Evolutionary conservation across 2,888 invertebrate species (phyloP), one percentile per base, ranked within the genome.

Genomic region (Drosophila cyrtoloma): DNA sequence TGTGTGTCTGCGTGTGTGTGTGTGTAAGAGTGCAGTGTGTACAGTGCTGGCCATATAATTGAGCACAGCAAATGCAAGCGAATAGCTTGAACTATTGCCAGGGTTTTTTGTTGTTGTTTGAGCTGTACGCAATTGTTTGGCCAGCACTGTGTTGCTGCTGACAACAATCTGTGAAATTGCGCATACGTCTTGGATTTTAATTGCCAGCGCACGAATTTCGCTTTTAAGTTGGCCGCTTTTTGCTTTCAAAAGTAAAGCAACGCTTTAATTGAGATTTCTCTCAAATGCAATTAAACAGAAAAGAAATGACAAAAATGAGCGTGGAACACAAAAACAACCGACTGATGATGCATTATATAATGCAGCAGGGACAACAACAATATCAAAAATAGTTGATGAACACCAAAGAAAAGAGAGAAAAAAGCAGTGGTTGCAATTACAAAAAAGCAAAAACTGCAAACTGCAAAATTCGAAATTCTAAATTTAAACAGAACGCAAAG

Each of bases 191-290:
- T 70, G 35, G 16, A 22, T 83, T 47, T 85, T 86, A 77, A 85
- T 86, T 90, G 73, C 50, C 74, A 69, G 64, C 55, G 62, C 81
- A 77, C 73, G 71, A 72, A 69, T 32, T 57, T 71, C 47, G 63
- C 56, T 64, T 76, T 74, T 50, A 72, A 69, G 55, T 73, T 62
- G 44, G 66, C 60, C 69, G 75, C 74, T 58, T 32, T 32, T 63
- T 39, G 9, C 9, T 9, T 28, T 28, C 28, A 28, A 28, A 47
- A 47, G 16, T 63, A 66, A 71, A 68, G 67, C 70, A 65, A 50
- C 52, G 81, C 71, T 77, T 81, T 75, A 84, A 83, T 77, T 77
- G 64, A 57, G 69, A 81, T 73, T 81, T 75, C 58, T 50, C 44
- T 57, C n/a, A 63, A 82, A 82, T 71, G 55, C 63, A 78, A 78